These are phyloP conservation scores for Echinops telfairi DNA, from an alignment of 2,113 vertebrate genomes.

Conservation along the genomic window DNA sequence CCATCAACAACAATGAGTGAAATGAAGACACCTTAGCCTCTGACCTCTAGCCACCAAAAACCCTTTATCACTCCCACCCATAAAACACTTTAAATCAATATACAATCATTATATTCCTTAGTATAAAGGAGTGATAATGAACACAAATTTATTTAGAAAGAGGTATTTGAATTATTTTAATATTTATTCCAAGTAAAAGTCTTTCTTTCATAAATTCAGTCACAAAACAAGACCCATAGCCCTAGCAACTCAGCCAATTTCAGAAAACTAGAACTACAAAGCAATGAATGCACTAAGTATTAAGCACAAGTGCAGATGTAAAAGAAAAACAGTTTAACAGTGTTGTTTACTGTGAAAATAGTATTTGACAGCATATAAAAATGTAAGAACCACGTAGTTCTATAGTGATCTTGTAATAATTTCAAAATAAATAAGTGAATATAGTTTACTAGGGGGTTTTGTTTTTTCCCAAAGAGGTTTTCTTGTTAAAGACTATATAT, in stretches of 20 bases:
- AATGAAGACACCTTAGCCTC: background rate
- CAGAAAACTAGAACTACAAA: slow-evolving; percentile 41
- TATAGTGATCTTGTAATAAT: slow-evolving; percentile 21
- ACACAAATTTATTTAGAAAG: slow-evolving; percentile 34
- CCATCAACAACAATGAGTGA: too few species aligned
- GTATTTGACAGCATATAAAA: slow-evolving; percentile 44
- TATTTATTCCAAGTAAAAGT: background rate
- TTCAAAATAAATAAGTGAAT: slow-evolving; percentile 12
- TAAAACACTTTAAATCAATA: background rate
- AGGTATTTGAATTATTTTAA: slow-evolving; percentile 10
- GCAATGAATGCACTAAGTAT: slow-evolving; percentile 6
- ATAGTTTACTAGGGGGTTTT: background rate
- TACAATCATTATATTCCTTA: background rate
- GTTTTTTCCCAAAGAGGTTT: background rate
- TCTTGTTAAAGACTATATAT: background rate
- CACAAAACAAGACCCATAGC: background rate
- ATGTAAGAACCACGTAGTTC: slow-evolving; percentile 1
- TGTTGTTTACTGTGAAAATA: slow-evolving; percentile 27
- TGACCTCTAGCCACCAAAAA: background rate
- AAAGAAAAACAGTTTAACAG: slow-evolving; percentile 34
- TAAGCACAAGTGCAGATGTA: slow-evolving; percentile 2
- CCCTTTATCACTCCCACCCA: background rate
- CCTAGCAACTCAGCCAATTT: background rate
- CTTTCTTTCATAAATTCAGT: slow-evolving; percentile 14
- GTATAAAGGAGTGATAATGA: background rate